A percentile compares a stretch with the other conserved stretches of the same genome.
Evolutionary conservation across 2,113 vertebrate genomes (phyloP).

Genomic region (Cebus imitator): DNA sequence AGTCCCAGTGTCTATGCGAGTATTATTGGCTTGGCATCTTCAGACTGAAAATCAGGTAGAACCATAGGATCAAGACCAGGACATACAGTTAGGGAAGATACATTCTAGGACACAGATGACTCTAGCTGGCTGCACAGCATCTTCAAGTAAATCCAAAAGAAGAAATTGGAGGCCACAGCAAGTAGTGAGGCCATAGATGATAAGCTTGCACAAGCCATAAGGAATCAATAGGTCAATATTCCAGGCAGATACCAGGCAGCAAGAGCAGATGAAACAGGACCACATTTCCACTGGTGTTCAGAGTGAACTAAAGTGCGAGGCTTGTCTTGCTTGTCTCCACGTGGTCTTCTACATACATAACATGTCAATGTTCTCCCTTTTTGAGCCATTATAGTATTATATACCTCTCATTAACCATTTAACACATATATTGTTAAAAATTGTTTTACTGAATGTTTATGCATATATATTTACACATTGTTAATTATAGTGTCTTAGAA

Average conservation of each 20-base stretch:
- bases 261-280: neutral
- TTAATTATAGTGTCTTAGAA: neutral
- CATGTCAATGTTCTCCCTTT: neutral
- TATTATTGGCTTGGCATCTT: neutral
- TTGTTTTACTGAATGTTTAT: neutral
- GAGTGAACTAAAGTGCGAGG: neutral
- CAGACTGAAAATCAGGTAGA: neutral
- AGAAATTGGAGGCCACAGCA: neutral
- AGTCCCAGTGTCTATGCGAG: neutral
- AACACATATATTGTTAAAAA: neutral
- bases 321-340: neutral
- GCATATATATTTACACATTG: neutral
- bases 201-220: neutral
- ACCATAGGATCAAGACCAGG: neutral
- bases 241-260: neutral
- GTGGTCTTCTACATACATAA: neutral
- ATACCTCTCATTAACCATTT: neutral
- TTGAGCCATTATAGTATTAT: neutral
- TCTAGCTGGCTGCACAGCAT: neutral
- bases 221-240: neutral
- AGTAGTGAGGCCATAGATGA: neutral
- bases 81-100: neutral
- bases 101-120: neutral
- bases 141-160: slow-evolving; percentile 16
- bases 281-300: neutral